Evolutionary conservation across 2,888 invertebrate genomes (phyloP), one percentile per base, ranked within the genome.

Genomic region (Drosophila buzzatii): DNA sequence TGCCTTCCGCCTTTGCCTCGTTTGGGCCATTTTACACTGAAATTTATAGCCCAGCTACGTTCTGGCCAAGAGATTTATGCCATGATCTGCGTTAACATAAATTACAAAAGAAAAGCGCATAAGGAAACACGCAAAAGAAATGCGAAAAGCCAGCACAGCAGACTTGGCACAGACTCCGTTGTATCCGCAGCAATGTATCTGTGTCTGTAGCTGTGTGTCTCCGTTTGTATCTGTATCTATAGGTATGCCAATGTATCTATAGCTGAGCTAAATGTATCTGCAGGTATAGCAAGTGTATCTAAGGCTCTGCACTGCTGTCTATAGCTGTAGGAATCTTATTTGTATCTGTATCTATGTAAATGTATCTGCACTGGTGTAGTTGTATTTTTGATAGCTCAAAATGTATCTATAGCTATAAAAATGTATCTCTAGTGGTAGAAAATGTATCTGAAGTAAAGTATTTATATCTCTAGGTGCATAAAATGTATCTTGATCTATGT

Each of bases 31-130:
- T 73, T 85, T 57, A 58, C 59, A 75, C 68, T 60, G 70, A 76
- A 77, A 83, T 81, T 85, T 83, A 83, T 82, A 73, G 79, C 82
- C 80, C 61, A 56, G 74, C 77, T 75, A 71, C 68, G 68, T 74
- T 79, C 68, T 64, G 73, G 77, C 68, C 61, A 66, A 79, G 65
- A 84, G 86, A 84, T 84, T 84, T 85, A 84, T 84, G 75, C 75
- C 74, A 72, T 79, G 86, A 84, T 84, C 84, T 83, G 81, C 74
- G 72, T 81, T 69, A 83, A 84, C 84, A 84, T 84, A 84, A 84
- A 84, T 84, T 83, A 83, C 76, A 65, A 61, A 71, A 58, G 41
- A 58, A 72, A 67, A 66, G 58, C 60, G 45, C 14, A 62, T 27
- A 41, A 70, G 52, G 27, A 39, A 45, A 55, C 27, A 47, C 39